A percentile compares a stretch with the other conserved stretches of the same genome.
Evolutionary conservation across 2,888 invertebrate genomes (phyloP).

Genomic region (Acheta domesticus): DNA sequence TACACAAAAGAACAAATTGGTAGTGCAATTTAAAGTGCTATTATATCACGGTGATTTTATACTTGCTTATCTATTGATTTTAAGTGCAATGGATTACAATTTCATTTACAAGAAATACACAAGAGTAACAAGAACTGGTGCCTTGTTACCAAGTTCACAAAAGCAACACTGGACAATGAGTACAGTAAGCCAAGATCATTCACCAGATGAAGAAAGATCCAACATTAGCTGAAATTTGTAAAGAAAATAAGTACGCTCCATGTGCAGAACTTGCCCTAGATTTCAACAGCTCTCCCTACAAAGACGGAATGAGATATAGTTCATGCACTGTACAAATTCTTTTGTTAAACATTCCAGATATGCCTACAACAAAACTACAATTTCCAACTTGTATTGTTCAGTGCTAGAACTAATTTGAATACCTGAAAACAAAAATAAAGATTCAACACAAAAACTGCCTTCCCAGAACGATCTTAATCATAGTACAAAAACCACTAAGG

Average conservation of each 20-base stretch:
- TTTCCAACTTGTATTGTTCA: background rate
- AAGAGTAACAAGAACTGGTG: background rate
- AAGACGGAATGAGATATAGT: background rate
- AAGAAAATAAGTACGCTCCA: background rate
- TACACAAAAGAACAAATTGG: background rate
- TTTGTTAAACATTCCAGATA: constrained; percentile 3
- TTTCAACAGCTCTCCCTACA: constrained; percentile 1
- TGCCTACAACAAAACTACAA: constrained; percentile 6
- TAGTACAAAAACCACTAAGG: too few relatives aligned
- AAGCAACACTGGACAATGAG: background rate
- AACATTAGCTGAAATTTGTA: background rate
- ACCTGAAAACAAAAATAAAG: background rate
- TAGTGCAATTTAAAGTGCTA: constrained; percentile 1
- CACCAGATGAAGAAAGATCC: constrained; percentile 11
- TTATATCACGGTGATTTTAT: background rate
- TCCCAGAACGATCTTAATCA: too few relatives aligned
- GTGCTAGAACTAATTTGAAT: constrained; percentile 7
- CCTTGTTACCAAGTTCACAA: background rate
- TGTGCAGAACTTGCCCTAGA: constrained; percentile 6
- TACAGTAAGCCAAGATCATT: constrained; percentile 1
- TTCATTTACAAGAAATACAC: constrained; percentile 1
- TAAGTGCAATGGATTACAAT: background rate
- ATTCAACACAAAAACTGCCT: too few relatives aligned
- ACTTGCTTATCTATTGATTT: background rate
- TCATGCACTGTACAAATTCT: constrained; percentile 18